These are phyloP conservation scores for Zaprionus capensis DNA, from an alignment of 1,140 invertebrate species.

Conservation along the genomic window DNA sequence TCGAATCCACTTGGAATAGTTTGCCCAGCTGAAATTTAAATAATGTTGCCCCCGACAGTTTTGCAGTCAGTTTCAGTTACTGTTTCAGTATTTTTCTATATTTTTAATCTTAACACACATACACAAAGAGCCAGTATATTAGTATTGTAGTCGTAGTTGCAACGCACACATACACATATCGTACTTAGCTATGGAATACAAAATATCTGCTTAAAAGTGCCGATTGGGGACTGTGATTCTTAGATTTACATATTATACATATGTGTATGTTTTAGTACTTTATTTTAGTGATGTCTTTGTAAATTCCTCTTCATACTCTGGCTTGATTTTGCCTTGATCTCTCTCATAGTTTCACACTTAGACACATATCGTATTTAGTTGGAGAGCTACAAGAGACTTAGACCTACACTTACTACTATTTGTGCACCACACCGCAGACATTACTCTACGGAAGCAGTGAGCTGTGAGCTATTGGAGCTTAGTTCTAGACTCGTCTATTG, in stretches of 20 bases:
- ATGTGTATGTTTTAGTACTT: neutral
- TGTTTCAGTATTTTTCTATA: constrained; percentile 36
- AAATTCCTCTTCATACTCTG: neutral
- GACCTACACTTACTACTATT: constrained; percentile 41
- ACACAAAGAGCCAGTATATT: constrained; percentile 38
- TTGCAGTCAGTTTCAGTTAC: constrained; percentile 32
- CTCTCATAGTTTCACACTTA: constrained; percentile 15
- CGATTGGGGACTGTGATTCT: neutral
- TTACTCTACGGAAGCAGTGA: constrained; percentile 58
- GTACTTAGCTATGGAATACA: constrained; percentile 12
- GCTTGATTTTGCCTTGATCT: neutral
- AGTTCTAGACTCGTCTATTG: constrained; percentile 17
- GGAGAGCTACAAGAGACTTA: constrained; percentile 17
- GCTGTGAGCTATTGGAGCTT: constrained; percentile 25
- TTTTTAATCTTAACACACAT: constrained; percentile 67
- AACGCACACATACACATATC: constrained; percentile 29
- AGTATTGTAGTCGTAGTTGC: neutral
- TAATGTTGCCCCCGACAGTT: constrained; percentile 42
- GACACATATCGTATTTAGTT: constrained; percentile 4
- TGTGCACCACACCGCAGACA: constrained; percentile 38
- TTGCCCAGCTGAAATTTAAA: constrained; percentile 59
- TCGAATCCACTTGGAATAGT: constrained; percentile 11
- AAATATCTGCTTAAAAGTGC: constrained; percentile 10
- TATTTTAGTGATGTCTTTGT: neutral
- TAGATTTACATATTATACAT: neutral